Evolutionary conservation across 2,888 invertebrate genomes (phyloP).

Genomic region (Pollenia amentaria): DNA sequence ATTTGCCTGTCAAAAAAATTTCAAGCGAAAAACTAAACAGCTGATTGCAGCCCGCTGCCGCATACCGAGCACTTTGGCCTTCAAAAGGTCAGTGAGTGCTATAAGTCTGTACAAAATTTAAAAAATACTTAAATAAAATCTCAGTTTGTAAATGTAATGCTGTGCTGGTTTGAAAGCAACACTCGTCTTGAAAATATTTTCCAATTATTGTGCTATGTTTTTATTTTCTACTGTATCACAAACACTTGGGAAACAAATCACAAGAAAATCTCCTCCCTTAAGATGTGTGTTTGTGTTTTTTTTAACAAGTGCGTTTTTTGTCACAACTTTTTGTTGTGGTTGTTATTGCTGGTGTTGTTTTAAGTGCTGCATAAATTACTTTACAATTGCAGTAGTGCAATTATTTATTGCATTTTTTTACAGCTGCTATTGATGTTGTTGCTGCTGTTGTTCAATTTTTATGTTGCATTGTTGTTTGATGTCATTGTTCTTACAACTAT

Average conservation of each 20-base stretch:
- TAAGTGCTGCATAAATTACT: constrained; percentile 68
- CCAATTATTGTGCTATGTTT: background rate
- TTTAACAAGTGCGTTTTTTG: constrained; percentile 49
- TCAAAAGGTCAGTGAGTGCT: too few relatives aligned
- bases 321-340: background rate
- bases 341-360: constrained; percentile 5
- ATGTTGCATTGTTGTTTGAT: constrained; percentile 74
- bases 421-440: constrained; percentile 32
- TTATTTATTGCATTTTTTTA: constrained; percentile 59
- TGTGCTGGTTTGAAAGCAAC: too few relatives aligned
- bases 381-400: constrained; percentile 26
- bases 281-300: constrained; percentile 8
- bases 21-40: too few relatives aligned
- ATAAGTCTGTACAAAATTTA: too few relatives aligned
- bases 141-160: too few relatives aligned
- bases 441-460: constrained; percentile 43
- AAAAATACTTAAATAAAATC: too few relatives aligned
- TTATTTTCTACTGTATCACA: background rate
- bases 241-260: constrained; percentile 3
- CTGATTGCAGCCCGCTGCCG: too few relatives aligned
- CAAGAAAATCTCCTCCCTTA: constrained; percentile 37
- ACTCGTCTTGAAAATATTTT: too few relatives aligned
- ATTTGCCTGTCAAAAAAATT: too few relatives aligned
- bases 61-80: too few relatives aligned
- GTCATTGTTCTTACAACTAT: constrained; percentile 80